Conservation (phyloP, 1,140 invertebrate genomes). For the Hestina assimilis region DNA sequence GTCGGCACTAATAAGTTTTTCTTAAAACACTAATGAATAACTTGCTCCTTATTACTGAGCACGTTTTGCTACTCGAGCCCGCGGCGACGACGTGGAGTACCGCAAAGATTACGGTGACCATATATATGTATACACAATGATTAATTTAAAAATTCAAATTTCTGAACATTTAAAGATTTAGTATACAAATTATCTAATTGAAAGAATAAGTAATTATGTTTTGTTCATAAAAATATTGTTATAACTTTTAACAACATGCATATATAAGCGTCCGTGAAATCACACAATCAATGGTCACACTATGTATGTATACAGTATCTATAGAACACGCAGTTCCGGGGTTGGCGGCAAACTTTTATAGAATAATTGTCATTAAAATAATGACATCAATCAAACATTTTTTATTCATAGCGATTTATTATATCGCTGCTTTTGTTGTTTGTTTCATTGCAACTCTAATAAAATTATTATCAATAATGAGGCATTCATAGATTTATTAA, state of each 20-base stretch:
- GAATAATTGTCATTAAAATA: slow-evolving; percentile 54
- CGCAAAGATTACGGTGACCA: slow-evolving; percentile 9
- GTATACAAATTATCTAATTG: too few relatives aligned
- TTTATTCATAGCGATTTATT: too few relatives aligned
- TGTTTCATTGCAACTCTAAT: too few relatives aligned
- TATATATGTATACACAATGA: neutral
- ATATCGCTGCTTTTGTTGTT: too few relatives aligned
- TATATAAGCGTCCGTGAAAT: neutral
- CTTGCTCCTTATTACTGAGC: slow-evolving; percentile 63
- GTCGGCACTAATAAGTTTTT: slow-evolving; percentile 61
- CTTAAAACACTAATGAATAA: slow-evolving; percentile 71
- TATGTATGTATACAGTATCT: too few relatives aligned
- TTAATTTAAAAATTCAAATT: too few relatives aligned
- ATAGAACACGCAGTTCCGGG: slow-evolving; percentile 24
- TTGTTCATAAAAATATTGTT: neutral
- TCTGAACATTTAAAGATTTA: too few relatives aligned
- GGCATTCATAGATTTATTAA: too few relatives aligned
- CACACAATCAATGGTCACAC: neutral
- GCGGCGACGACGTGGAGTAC: slow-evolving; percentile 10
- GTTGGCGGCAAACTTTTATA: slow-evolving; percentile 47
- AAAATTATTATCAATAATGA: too few relatives aligned
- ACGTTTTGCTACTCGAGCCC: slow-evolving; percentile 54
- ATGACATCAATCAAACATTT: too few relatives aligned
- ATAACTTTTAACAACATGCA: too few relatives aligned
- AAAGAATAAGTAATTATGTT: too few relatives aligned